Conservation (phyloP, 2,113 vertebrate genomes). For the Seriola quinqueradiata region DNA sequence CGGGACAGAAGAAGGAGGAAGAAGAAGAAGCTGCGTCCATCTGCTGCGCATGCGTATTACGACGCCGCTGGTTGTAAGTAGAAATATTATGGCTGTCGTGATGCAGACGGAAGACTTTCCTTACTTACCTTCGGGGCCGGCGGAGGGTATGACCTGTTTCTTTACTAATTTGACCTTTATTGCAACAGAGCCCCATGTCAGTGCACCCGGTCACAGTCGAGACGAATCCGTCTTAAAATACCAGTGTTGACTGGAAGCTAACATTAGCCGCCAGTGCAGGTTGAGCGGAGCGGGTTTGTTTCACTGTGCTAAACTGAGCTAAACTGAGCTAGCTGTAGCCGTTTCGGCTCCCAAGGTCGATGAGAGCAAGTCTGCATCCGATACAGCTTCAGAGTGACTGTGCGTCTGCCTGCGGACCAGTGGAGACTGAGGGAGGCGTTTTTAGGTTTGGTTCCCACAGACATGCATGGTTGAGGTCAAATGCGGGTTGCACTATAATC, state of each 20-base stretch:
- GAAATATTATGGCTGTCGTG: conserved; percentile 80
- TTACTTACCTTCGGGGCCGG: conserved; percentile 79
- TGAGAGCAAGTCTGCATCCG: conserved; percentile 56
- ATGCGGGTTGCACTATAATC: not conserved
- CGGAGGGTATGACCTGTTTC: conserved; percentile 74
- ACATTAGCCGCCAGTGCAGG: conserved; percentile 30
- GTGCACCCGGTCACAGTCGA: not conserved
- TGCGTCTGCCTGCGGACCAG: not conserved
- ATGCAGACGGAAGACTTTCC: conserved; percentile 83
- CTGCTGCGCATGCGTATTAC: conserved; percentile 56
- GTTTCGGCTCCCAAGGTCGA: conserved; percentile 78
- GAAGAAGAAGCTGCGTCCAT: too few relatives aligned
- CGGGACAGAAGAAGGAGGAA: not conserved
- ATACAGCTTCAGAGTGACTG: not conserved
- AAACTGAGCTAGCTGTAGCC: conserved; percentile 60
- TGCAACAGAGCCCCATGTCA: rapidly evolving
- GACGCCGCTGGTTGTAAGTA: conserved; percentile 28
- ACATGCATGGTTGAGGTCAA: not conserved
- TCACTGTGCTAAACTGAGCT: conserved; percentile 48
- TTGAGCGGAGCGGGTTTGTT: conserved; percentile 5
- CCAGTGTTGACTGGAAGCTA: conserved; percentile 12
- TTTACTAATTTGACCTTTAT: too few relatives aligned
- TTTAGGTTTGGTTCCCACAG: not conserved
- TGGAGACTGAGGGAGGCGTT: rapidly evolving
- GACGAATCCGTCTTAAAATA: rapidly evolving